phyloP scores from a whole-genome alignment of 2,797 vertebrate species.

The Orestias chungarensis region DNA sequence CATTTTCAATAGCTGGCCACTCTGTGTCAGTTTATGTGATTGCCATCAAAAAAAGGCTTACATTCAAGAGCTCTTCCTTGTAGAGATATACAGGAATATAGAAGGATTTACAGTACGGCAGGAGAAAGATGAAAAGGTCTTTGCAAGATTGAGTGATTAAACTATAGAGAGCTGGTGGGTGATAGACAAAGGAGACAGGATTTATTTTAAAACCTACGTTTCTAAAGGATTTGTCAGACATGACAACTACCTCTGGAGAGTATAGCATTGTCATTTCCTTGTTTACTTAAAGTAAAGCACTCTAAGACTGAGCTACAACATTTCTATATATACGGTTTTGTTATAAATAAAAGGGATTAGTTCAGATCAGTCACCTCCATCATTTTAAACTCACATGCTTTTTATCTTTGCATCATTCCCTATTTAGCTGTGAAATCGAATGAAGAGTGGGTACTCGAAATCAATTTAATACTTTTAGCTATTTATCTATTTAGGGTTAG shows the following conservation, averaged over 20 bases:
- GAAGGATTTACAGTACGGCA: slow-evolving; percentile 4
- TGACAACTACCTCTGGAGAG: not conserved
- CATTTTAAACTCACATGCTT: not conserved
- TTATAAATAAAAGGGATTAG: not conserved
- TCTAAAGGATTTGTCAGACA: not conserved
- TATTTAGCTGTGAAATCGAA: too few relatives aligned
- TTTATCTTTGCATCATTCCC: too few relatives aligned
- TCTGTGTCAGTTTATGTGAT: slow-evolving; percentile 12
- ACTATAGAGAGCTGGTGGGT: not conserved
- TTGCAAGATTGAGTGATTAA: slow-evolving; percentile 20
- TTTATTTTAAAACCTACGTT: slow-evolving; percentile 5
- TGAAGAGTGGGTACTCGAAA: not conserved
- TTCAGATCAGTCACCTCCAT: not conserved
- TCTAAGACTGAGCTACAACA: not conserved
- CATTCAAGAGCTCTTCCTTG: slow-evolving; percentile 17
- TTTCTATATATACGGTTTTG: too few relatives aligned
- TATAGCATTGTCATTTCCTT: not conserved
- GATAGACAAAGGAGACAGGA: not conserved
- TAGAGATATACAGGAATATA: slow-evolving; percentile 15
- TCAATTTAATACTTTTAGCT: not conserved
- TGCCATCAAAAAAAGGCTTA: slow-evolving; percentile 18
- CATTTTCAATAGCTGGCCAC: slow-evolving; percentile 24
- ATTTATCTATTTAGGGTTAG: slow-evolving; percentile 1
- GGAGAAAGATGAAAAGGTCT: slow-evolving; percentile 27
- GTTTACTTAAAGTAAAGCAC: not conserved